These are phyloP conservation scores for Aradus depressus DNA, from an alignment of 2,888 invertebrate genomes.

Conservation along the genomic window DNA sequence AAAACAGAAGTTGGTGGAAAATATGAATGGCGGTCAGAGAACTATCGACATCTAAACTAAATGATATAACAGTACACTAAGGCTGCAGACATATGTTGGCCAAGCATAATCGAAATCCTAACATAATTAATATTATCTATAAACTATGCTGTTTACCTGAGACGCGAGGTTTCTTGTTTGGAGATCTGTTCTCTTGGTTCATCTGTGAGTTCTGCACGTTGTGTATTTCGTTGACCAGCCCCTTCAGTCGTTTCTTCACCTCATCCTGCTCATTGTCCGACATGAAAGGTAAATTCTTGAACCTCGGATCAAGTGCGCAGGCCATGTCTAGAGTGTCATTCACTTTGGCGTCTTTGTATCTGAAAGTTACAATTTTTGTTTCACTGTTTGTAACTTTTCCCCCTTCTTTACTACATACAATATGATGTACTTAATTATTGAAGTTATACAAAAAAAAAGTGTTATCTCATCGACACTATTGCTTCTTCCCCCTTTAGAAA, in stretches of 20 bases:
- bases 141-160: slow-evolving; percentile 34
- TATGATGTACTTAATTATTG: too few species aligned
- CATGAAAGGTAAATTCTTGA: slow-evolving; percentile 39
- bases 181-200: slow-evolving; percentile 32
- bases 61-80: too few species aligned
- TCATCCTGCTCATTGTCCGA: slow-evolving; percentile 38
- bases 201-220: slow-evolving; percentile 30
- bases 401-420: too few species aligned
- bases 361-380: slow-evolving; percentile 29
- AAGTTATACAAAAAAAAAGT: too few species aligned
- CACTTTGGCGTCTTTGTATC: slow-evolving; percentile 37
- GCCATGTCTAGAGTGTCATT: slow-evolving; percentile 39
- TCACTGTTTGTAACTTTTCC: too few species aligned
- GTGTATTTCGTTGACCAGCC: slow-evolving; percentile 37
- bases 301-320: slow-evolving; percentile 41
- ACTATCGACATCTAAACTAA: too few species aligned
- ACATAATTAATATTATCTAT: neutral
- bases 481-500: too few species aligned
- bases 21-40: too few species aligned
- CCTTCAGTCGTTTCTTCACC: slow-evolving; percentile 37
- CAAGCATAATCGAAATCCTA: neutral
- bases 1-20: too few species aligned
- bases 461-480: too few species aligned
- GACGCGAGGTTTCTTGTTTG: slow-evolving; percentile 36
- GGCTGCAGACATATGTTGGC: too few species aligned